phyloP scores from a whole-genome alignment of 2,113 vertebrate genomes.

The Dendropsophus ebraccatus region DNA sequence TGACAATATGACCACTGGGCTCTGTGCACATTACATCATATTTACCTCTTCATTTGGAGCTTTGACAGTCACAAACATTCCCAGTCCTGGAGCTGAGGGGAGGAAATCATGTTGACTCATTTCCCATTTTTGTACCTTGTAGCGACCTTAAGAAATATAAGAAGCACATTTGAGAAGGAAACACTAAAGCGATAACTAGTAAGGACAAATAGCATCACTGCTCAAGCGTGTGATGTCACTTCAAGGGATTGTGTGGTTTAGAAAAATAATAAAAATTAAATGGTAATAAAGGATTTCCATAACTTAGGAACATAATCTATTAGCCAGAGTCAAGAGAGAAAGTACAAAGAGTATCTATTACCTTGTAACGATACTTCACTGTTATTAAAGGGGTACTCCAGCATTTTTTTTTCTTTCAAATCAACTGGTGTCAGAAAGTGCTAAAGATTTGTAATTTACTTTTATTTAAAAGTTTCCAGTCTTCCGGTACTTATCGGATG shows the following conservation, averaged over 20 bases:
- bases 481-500: too few species aligned
- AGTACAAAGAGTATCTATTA: background rate
- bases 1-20: background rate
- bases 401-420: too few species aligned
- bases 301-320: background rate
- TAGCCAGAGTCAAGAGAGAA: background rate
- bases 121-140: slow-evolving; percentile 86
- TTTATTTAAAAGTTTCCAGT: too few species aligned
- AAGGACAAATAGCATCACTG: background rate
- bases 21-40: background rate
- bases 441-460: too few species aligned
- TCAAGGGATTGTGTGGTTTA: background rate
- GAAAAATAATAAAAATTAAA: background rate
- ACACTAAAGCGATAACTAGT: background rate
- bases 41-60: slow-evolving; percentile 78
- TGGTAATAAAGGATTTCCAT: background rate
- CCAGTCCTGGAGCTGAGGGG: slow-evolving; percentile 80
- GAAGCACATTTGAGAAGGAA: background rate
- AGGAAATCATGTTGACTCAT: slow-evolving; percentile 64
- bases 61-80: slow-evolving; percentile 81
- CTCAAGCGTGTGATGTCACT: background rate
- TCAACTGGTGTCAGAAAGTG: too few species aligned
- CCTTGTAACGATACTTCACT: too few species aligned
- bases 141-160: slow-evolving; percentile 74
- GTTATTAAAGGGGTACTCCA: too few species aligned